Evolutionary conservation across 1,140 invertebrate genomes (phyloP).

Genomic region (Drosophila teissieri): DNA sequence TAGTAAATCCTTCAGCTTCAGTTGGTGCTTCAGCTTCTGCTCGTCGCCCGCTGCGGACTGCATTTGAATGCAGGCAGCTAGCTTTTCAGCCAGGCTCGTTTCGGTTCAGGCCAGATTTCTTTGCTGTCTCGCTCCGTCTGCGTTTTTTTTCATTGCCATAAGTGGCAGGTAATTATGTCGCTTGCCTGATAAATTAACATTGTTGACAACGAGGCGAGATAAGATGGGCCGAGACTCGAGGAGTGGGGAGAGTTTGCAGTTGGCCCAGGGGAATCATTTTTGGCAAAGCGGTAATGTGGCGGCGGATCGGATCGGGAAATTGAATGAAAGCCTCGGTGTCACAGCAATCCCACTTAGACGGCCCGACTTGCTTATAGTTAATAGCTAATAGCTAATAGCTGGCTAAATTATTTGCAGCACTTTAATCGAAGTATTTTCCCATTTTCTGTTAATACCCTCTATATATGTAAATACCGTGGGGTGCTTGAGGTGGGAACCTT

Average conservation of each 20-base stretch:
- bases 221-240: constrained; percentile 16
- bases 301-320: constrained; percentile 25
- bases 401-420: not conserved
- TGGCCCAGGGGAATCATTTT: constrained; percentile 49
- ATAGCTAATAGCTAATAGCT: too few relatives aligned
- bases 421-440: too few relatives aligned
- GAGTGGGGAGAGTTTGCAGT: constrained; percentile 27
- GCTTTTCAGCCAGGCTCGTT: constrained; percentile 10
- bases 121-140: constrained; percentile 30
- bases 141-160: constrained; percentile 78
- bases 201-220: constrained; percentile 70
- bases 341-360: constrained; percentile 31
- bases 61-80: constrained; percentile 67
- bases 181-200: constrained; percentile 84
- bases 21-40: constrained; percentile 24
- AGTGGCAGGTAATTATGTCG: constrained; percentile 84
- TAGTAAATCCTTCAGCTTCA: constrained; percentile 80
- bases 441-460: too few relatives aligned
- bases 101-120: constrained; percentile 13
- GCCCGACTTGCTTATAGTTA: not conserved
- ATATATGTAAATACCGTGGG: too few relatives aligned
- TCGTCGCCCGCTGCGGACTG: constrained; percentile 35
- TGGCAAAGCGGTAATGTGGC: constrained; percentile 17
- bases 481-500: too few relatives aligned
- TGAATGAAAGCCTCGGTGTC: constrained; percentile 37